Conservation (phyloP, 2,797 vertebrate species). For the Chelmon rostratus region DNA sequence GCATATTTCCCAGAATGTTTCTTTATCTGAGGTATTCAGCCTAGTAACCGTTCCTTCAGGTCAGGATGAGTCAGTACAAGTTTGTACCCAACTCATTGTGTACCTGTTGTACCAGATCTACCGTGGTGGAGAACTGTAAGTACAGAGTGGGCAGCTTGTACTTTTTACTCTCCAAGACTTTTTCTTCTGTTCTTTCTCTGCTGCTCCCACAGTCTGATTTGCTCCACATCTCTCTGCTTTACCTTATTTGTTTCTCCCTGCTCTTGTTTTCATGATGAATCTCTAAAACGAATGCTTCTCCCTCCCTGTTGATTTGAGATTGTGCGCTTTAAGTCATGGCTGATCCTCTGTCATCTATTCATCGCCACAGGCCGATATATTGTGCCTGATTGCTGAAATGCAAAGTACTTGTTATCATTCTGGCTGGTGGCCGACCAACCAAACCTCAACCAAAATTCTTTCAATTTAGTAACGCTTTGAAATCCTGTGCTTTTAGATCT, state of each 20-base stretch:
- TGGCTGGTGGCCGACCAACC: too few species aligned
- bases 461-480: neutral
- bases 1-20: neutral
- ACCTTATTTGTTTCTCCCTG: neutral
- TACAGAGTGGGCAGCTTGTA: conserved; percentile 9
- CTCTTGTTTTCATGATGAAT: neutral
- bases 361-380: neutral
- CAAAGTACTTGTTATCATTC: neutral
- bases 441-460: neutral
- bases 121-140: neutral
- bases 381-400: neutral
- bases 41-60: neutral
- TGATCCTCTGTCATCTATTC: neutral
- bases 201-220: conserved; percentile 12
- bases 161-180: neutral
- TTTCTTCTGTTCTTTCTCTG: conserved; percentile 7
- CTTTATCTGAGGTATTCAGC: neutral
- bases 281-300: neutral
- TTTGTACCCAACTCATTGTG: neutral
- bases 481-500: neutral
- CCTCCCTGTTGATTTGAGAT: neutral
- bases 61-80: neutral
- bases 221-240: neutral
- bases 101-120: conserved; percentile 1
- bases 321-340: neutral